phyloP scores from a whole-genome alignment of 1,140 invertebrate genomes.

The Pentalonia nigronervosa region DNA sequence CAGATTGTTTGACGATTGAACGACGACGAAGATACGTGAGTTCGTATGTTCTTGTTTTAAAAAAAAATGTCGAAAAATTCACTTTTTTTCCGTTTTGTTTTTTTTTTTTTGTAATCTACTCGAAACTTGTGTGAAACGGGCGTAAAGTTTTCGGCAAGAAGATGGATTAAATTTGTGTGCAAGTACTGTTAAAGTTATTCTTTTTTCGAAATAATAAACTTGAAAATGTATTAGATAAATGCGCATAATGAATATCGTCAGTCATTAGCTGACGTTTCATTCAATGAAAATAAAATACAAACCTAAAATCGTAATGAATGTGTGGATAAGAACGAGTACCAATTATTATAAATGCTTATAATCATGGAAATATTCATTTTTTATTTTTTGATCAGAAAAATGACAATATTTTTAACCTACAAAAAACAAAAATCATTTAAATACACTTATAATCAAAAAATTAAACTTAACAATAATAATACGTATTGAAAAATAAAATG shows the following conservation, averaged over 20 bases:
- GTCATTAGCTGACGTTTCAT: not conserved
- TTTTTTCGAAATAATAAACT: constrained; percentile 8
- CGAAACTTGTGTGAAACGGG: constrained; percentile 2
- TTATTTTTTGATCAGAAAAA: not conserved
- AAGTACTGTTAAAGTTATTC: constrained; percentile 25
- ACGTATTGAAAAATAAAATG: not conserved
- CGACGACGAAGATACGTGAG: not conserved
- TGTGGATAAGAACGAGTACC: not conserved
- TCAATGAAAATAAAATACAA: not conserved
- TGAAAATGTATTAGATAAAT: constrained; percentile 5
- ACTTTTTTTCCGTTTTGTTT: not conserved
- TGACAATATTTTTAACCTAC: not conserved
- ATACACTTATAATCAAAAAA: not conserved
- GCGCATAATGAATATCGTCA: not conserved
- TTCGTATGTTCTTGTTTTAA: not conserved
- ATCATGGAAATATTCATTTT: not conserved
- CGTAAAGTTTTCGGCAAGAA: not conserved
- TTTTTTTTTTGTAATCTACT: not conserved
- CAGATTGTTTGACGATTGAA: constrained; percentile 16
- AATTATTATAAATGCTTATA: not conserved
- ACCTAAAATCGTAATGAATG: not conserved
- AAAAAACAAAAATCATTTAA: not conserved
- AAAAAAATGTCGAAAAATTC: not conserved
- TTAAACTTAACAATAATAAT: not conserved
- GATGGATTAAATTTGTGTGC: constrained; percentile 1